Evolutionary conservation across 64 coral and sea anemone species (phyloP).

Genomic region (Stylophora pistillata): DNA sequence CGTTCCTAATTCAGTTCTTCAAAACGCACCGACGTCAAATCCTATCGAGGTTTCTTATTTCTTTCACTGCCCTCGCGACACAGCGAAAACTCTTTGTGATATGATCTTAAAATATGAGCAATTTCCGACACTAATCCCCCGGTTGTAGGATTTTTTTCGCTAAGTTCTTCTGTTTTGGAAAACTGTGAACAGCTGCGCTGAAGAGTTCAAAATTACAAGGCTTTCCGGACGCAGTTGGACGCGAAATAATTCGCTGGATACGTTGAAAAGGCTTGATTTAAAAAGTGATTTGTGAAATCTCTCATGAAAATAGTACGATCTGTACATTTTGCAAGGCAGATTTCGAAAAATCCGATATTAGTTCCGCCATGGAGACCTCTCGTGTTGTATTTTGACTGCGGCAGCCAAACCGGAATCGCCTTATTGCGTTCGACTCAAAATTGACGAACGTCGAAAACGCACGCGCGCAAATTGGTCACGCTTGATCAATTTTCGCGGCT

Average conservation of each 20-base stretch:
- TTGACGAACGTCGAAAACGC: slow-evolving; percentile 69
- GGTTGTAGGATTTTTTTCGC: not conserved
- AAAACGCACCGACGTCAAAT: slow-evolving; percentile 8
- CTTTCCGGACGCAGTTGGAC: slow-evolving; percentile 37
- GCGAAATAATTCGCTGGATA: slow-evolving; percentile 8
- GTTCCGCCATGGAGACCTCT: not conserved
- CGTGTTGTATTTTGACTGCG: slow-evolving; percentile 22
- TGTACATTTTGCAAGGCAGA: not conserved
- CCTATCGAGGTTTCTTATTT: not conserved
- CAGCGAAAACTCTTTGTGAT: slow-evolving; percentile 1
- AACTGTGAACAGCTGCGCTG: slow-evolving; percentile 40
- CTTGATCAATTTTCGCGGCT: slow-evolving; percentile 94
- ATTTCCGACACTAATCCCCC: slow-evolving; percentile 41
- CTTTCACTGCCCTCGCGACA: not conserved
- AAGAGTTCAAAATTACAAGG: slow-evolving; percentile 6
- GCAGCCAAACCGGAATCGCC: slow-evolving; percentile 17
- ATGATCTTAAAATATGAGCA: slow-evolving; percentile 39
- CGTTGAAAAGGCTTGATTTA: not conserved
- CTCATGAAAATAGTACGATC: not conserved
- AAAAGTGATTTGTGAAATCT: not conserved
- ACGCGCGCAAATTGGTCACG: slow-evolving; percentile 95
- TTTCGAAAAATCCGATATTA: not conserved
- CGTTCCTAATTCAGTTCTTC: slow-evolving; percentile 1
- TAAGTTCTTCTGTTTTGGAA: not conserved
- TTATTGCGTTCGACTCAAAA: slow-evolving; percentile 74